Percentiles rank a stretch among this genome's conserved stretches.
Conservation (phyloP, 2,888 invertebrate species). For the Incurvaria masculella region DNA sequence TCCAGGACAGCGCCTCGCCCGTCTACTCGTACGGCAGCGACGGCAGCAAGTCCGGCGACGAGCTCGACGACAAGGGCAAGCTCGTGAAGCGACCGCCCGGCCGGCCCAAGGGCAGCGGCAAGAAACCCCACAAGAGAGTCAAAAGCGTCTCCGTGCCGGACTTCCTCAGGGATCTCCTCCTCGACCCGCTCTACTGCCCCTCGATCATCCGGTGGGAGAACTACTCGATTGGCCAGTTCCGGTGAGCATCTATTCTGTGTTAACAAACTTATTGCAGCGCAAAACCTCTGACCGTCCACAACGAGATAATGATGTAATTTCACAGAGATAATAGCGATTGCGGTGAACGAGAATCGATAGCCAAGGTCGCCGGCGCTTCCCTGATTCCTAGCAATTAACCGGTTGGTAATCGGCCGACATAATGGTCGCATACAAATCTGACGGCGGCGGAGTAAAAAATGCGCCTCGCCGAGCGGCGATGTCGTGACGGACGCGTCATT, state of each 20-base stretch:
- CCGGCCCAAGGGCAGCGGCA: slow-evolving; percentile 50
- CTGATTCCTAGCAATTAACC: not conserved
- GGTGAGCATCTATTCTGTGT: slow-evolving; percentile 29
- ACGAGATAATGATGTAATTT: not conserved
- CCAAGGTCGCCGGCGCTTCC: not conserved
- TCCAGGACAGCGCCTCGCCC: slow-evolving; percentile 39
- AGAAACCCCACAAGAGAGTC: slow-evolving; percentile 40
- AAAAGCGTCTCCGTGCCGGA: slow-evolving; percentile 69
- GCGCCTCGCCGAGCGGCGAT: slow-evolving; percentile 21
- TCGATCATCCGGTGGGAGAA: slow-evolving; percentile 87
- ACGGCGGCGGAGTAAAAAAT: slow-evolving; percentile 2
- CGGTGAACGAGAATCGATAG: not conserved
- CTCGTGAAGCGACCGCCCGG: slow-evolving; percentile 53
- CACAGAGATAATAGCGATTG: slow-evolving; percentile 1
- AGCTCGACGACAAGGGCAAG: slow-evolving; percentile 42
- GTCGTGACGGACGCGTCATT: slow-evolving; percentile 25
- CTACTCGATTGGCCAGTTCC: slow-evolving; percentile 77
- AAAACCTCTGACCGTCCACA: no score
- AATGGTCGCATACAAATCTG: slow-evolving; percentile 2
- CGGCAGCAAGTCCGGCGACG: slow-evolving; percentile 43
- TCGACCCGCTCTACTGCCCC: slow-evolving; percentile 73
- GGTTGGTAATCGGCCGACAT: not conserved
- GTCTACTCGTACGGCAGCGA: slow-evolving; percentile 43
- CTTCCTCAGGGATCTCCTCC: slow-evolving; percentile 78
- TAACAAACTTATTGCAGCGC: no score